Conservation (phyloP, 2,797 vertebrate genomes). For the Macropus fuliginosus region DNA sequence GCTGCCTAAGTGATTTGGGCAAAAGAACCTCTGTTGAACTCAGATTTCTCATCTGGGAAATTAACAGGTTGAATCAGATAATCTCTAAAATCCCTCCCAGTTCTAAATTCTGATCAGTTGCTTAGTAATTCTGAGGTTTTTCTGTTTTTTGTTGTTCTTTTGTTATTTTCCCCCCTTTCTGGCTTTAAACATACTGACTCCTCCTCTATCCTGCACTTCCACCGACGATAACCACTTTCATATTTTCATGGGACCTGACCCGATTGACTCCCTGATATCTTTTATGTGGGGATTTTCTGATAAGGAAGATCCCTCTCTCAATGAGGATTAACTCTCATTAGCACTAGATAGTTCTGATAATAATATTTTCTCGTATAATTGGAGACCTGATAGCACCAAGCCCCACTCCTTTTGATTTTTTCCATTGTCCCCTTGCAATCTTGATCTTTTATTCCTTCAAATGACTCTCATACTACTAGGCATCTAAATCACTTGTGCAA, state of each 20-base stretch:
- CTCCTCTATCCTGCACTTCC: neutral
- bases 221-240: neutral
- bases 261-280: neutral
- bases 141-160: neutral
- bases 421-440: neutral
- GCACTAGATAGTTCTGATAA: neutral
- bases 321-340: neutral
- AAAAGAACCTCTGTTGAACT: neutral
- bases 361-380: neutral
- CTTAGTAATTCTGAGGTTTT: neutral
- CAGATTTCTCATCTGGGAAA: neutral
- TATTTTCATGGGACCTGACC: neutral
- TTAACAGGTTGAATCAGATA: neutral
- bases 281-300: neutral
- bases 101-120: neutral
- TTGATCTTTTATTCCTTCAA: neutral
- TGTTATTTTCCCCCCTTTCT: neutral
- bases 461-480: neutral
- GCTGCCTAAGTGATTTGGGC: neutral
- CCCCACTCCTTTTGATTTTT: neutral
- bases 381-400: neutral
- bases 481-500: neutral
- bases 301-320: neutral
- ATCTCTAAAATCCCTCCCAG: neutral
- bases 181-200: neutral